Percentiles rank a stretch among this genome's conserved stretches.
Conservation (phyloP, 2,113 vertebrate genomes). For the Pterocles burchelli region DNA sequence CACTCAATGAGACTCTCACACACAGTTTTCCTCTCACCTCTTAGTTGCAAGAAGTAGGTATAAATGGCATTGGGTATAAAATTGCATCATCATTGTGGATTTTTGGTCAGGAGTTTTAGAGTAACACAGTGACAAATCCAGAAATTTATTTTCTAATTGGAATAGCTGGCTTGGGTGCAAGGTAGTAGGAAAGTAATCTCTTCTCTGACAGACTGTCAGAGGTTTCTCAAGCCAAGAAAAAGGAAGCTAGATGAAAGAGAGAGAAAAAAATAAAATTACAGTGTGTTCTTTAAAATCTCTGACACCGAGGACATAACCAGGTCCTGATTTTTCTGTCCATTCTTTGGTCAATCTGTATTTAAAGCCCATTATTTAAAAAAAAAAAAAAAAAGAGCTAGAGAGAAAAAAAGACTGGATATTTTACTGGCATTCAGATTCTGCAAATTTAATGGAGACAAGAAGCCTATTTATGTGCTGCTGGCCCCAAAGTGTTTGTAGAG, state of each 20-base stretch:
- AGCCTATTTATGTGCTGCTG: background rate
- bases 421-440: background rate
- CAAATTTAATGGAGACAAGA: background rate
- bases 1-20: background rate
- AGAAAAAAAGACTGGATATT: background rate
- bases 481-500: background rate
- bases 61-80: background rate
- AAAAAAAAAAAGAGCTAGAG: fast-evolving
- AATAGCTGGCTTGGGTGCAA: background rate
- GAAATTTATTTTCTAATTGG: background rate
- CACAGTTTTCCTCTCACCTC: background rate
- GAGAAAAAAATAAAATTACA: background rate
- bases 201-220: background rate
- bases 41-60: background rate
- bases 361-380: background rate
- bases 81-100: background rate
- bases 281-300: background rate
- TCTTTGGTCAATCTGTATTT: background rate
- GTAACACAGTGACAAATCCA: background rate
- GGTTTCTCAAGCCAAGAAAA: background rate
- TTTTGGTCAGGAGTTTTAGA: background rate
- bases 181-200: background rate
- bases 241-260: background rate
- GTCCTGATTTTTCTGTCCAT: background rate
- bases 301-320: background rate